Evolutionary conservation across 2,113 vertebrate species (phyloP).

Genomic region (Cacatua alba): DNA sequence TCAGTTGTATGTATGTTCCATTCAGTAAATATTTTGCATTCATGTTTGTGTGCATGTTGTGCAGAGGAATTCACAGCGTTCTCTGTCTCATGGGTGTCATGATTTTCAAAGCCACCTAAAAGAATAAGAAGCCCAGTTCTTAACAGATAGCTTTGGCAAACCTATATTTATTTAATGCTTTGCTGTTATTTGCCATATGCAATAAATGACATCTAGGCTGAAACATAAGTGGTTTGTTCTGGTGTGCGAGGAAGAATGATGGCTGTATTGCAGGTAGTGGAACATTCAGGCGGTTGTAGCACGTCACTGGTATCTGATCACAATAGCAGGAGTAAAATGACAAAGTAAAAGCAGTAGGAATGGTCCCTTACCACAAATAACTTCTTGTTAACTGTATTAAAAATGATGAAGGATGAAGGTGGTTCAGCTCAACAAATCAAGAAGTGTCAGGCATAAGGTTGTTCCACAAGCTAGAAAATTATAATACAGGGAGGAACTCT

Average conservation of each 20-base stretch:
- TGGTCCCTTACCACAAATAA: constrained; percentile 15
- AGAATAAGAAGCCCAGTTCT: neutral
- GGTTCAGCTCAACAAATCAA: constrained; percentile 31
- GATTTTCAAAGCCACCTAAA: constrained; percentile 20
- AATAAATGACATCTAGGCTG: constrained; percentile 18
- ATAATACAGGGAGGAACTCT: constrained; percentile 28
- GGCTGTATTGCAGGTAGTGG: neutral
- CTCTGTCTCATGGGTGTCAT: neutral
- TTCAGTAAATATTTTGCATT: neutral
- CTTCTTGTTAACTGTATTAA: constrained; percentile 3
- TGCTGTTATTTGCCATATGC: constrained; percentile 12
- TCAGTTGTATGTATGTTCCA: neutral
- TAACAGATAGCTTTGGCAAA: neutral
- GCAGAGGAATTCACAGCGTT: neutral
- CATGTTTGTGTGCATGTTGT: neutral
- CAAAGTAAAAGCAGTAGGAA: constrained; percentile 3
- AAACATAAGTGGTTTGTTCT: constrained; percentile 7
- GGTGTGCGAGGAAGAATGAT: neutral
- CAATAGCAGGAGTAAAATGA: constrained; percentile 18
- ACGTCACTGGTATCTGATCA: constrained; percentile 1
- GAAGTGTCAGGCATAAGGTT: neutral
- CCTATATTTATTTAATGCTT: constrained; percentile 8
- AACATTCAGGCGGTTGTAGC: neutral
- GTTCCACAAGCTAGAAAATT: constrained; percentile 30
- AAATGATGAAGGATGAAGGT: neutral